Evolutionary conservation across 2,888 invertebrate genomes (phyloP).

Genomic region (Sesamia inferens): DNA sequence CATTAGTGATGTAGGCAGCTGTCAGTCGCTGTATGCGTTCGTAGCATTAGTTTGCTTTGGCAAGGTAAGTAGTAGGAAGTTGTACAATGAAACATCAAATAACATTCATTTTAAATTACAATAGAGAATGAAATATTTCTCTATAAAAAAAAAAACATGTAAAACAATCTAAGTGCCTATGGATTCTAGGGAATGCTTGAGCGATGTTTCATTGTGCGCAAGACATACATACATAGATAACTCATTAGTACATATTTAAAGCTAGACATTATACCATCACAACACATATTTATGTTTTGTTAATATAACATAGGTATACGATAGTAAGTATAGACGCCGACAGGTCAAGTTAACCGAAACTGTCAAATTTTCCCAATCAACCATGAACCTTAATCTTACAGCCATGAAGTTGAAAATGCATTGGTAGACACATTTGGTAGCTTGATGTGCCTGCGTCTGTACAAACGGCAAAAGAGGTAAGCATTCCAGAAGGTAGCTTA

Average conservation of each 20-base stretch:
- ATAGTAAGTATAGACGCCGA: background rate
- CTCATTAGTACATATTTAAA: conserved; percentile 71
- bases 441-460: background rate
- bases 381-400: too few relatives aligned
- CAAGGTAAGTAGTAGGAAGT: background rate
- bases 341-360: too few relatives aligned
- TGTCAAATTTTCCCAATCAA: too few relatives aligned
- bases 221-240: conserved; percentile 30
- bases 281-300: conserved; percentile 75
- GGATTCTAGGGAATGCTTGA: conserved; percentile 28
- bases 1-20: too few relatives aligned
- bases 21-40: background rate
- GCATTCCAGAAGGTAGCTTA: background rate
- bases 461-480: conserved; percentile 41
- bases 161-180: background rate
- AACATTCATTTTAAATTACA: background rate
- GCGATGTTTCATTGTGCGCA: conserved; percentile 52
- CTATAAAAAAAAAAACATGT: background rate
- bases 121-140: background rate
- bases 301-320: conserved; percentile 41
- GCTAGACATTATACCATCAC: conserved; percentile 78
- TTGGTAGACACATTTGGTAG: too few relatives aligned
- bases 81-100: conserved; percentile 30
- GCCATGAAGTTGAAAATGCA: too few relatives aligned
- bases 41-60: background rate